A percentile compares a stretch with the other conserved stretches of the same genome.
Evolutionary conservation across 53 echinoderm and acorn worm genomes (phyloP).

Genomic region (Stichopus horrens): DNA sequence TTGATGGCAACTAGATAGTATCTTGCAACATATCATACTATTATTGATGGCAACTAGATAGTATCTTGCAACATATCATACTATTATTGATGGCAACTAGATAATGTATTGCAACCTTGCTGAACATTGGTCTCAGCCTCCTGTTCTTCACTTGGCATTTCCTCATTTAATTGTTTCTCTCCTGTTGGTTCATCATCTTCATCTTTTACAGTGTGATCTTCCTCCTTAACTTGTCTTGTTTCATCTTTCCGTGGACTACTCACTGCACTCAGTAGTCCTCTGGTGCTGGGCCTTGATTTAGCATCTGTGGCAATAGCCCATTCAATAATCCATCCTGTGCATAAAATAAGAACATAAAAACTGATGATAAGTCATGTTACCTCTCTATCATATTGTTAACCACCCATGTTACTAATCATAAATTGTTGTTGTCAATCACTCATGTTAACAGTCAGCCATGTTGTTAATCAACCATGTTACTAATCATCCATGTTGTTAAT

Average conservation of each 20-base stretch:
- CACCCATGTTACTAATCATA: background rate
- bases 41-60: no score
- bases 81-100: no score
- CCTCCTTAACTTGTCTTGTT: conserved; percentile 11
- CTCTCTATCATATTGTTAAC: background rate
- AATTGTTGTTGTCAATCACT: background rate
- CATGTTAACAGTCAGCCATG: background rate
- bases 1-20: no score
- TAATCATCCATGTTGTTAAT: no score
- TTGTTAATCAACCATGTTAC: no score
- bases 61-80: no score
- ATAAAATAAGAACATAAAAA: background rate
- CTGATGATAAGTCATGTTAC: no score
- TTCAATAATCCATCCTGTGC: conserved; percentile 89
- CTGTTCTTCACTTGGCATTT: background rate
- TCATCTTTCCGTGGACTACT: conserved; percentile 29
- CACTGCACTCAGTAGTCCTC: conserved; percentile 7
- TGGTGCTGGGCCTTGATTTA: conserved; percentile 68
- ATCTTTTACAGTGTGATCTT: conserved; percentile 35
- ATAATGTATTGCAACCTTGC: no score
- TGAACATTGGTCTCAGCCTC: background rate
- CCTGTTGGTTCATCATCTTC: conserved; percentile 49
- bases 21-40: no score
- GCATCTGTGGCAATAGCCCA: conserved; percentile 85
- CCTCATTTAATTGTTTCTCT: conserved; percentile 25